phyloP scores from a whole-genome alignment of 1,140 invertebrate species.

The Anthonomus grandis region DNA sequence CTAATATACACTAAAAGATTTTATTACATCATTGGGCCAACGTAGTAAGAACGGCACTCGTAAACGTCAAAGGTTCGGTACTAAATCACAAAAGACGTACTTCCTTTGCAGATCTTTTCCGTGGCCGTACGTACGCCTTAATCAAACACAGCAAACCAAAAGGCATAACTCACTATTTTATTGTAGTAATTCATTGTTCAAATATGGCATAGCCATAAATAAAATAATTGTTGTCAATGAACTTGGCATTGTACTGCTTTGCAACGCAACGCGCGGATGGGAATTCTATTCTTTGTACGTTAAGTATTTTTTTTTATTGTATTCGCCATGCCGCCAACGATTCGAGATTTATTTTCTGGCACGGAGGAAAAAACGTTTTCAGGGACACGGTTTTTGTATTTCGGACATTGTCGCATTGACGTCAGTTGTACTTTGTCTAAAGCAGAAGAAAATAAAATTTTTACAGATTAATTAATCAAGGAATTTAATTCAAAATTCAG shows the following conservation, averaged over 20 bases:
- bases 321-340: background rate
- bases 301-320: conserved; percentile 1
- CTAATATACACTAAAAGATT: background rate
- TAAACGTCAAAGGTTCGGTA: background rate
- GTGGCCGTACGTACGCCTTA: conserved; percentile 4
- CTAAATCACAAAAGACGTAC: background rate
- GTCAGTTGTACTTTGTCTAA: no score
- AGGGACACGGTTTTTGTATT: no score
- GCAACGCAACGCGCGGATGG: no score
- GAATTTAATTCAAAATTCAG: no score
- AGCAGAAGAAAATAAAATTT: no score
- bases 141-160: conserved; percentile 1
- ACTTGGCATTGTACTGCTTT: conserved; percentile 3
- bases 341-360: conserved; percentile 2
- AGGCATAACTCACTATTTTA: conserved; percentile 1
- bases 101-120: no score
- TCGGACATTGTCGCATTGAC: no score
- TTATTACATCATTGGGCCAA: background rate
- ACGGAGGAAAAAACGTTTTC: no score
- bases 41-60: background rate
- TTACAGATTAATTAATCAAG: no score
- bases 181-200: conserved; percentile 6
- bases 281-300: no score
- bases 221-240: conserved; percentile 6
- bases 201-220: conserved; percentile 6